These are phyloP conservation scores for Idaea dimidiata DNA, from an alignment of 2,888 invertebrate genomes.

Conservation along the genomic window DNA sequence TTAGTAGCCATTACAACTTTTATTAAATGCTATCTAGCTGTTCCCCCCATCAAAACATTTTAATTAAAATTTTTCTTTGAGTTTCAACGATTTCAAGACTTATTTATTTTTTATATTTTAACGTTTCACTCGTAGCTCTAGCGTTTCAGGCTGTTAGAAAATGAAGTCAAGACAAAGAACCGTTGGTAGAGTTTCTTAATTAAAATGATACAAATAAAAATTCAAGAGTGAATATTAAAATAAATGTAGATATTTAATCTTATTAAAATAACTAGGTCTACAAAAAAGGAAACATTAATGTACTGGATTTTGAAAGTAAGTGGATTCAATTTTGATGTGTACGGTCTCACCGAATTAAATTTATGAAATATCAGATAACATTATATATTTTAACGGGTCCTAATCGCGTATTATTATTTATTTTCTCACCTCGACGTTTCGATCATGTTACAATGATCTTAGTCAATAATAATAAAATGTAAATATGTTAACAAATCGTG, in stretches of 20 bases:
- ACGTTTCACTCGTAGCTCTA: slow-evolving; percentile 56
- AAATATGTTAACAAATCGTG: no score
- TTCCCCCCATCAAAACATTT: slow-evolving; percentile 77
- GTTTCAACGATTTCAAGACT: slow-evolving; percentile 60
- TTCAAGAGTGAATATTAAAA: not conserved
- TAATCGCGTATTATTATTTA: no score
- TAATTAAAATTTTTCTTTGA: slow-evolving; percentile 78
- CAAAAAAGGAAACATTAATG: not conserved
- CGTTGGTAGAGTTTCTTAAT: not conserved
- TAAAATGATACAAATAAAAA: not conserved
- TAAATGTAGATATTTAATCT: not conserved
- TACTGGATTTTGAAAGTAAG: no score
- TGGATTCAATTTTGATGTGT: no score
- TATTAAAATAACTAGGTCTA: not conserved
- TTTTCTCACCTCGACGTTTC: no score
- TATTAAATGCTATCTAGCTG: slow-evolving; percentile 78
- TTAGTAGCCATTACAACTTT: slow-evolving; percentile 46
- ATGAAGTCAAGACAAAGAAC: slow-evolving; percentile 10
- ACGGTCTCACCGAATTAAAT: no score
- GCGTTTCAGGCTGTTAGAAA: slow-evolving; percentile 32
- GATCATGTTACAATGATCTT: no score
- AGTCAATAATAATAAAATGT: no score
- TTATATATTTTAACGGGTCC: no score
- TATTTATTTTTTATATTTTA: slow-evolving; percentile 58
- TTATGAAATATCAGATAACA: no score